Base-by-base conservation (phyloP, 2,888 invertebrate species). In the Mimas tiliae region DNA sequence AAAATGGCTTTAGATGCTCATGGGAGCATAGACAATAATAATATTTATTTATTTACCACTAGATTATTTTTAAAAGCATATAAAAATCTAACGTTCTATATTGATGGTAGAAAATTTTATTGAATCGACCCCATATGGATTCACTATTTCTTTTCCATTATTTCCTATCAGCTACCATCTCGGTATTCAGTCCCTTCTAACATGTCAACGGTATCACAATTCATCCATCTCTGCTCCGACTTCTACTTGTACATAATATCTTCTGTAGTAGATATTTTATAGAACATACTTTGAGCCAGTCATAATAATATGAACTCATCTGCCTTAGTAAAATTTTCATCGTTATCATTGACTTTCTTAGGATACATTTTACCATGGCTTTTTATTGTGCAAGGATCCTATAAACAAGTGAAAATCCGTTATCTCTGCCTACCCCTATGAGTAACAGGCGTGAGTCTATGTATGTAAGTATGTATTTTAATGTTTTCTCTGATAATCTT, bases 181-280 rank as follows among this genome's bases (percentile, higher is more conserved):
- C 16, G 4, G 34, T 34, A 55, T 38, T 55, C 16, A 55, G 34
- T 55, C 55, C 55, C n/a, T 55, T 34, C 38, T 16, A 16, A 50
- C 19, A 50, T 19, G 19, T 50, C 50, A 19, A 33, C 34, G 14
- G 14, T 38, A 55, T 38, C 55, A n/a, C 34, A 38, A n/a, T 16
- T n/a, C n/a, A 48, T 48, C 48, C 50, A 50, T 38, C 55, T 55
- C 38, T 34, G 2, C 34, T 16, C 14, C 34, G 9, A 16, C 34
- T 34, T 38, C 55, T 3, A 16, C 38, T 16, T 38, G 27, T 27
- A 27, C n/a, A n/a, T n/a, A n/a, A n/a, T 27, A 27, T 27, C 27
- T 27, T 1, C 27, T 27, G n/a, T n/a, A 3, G 27, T 27, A 3
- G 1, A 3, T 27, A 27, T 27, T 27, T 52, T 1, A 47, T 6